Evolutionary conservation across 2,888 invertebrate species (phyloP), one percentile per base, ranked within the genome.

Genomic region (Eudemis profundana): DNA sequence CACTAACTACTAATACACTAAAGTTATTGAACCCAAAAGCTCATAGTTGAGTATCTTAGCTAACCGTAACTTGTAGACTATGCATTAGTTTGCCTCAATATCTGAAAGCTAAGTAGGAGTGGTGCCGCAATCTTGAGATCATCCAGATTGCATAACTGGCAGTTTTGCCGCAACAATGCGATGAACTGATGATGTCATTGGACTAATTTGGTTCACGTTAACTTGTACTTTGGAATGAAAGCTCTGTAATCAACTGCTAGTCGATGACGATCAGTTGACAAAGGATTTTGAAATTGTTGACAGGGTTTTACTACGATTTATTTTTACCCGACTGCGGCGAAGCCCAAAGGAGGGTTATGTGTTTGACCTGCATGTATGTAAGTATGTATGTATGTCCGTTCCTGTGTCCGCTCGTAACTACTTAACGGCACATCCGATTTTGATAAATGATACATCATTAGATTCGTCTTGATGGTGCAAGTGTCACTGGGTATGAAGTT

Each of bases 61-160:
- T 57, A 57, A 57, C 36, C 33, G 14, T 29, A 15, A 36, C 33
- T 61, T 53, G 36, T n/a, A 44, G 36, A 44, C 44, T 53, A 54
- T 42, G 61, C 44, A 54, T 53, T 29, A 46, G 42, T 46, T 53
- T 44, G 57, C 50, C 42, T 33, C 44, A 42, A 51, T 50, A 51
- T 59, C 57, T 44, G 36, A 44, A 44, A 59, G 27, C 36, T 40
- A 47, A 65, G 64, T 51, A 53, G 60, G 46, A 60, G 53, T 60
- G 46, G 60, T 60, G 59, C 14, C 40, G 65, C 46, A 65, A 65
- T 65, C 51, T 65, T 29, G 46, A 53, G 60, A 65, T 65, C 59
- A 59, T 65, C 60, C 46, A 47, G 53, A 60, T 65, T 65, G 65
- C 65, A 53, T 40, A 56, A 62, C 38, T 40, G 46, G 54, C 59